These are phyloP conservation scores for Amyelois transitella DNA, from an alignment of 1,140 invertebrate genomes.

Conservation along the genomic window DNA sequence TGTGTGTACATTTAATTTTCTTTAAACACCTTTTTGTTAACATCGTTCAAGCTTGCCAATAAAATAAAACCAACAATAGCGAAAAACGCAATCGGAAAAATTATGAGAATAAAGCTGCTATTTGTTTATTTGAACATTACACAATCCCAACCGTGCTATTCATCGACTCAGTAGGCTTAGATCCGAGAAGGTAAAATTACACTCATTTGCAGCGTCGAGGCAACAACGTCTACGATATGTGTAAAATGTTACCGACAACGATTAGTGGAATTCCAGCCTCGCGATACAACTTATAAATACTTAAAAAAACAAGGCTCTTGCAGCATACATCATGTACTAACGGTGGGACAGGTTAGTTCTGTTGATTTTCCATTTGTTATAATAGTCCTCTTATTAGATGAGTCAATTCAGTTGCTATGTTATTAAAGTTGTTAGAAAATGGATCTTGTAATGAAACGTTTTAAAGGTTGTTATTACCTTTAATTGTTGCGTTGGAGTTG, in stretches of 20 bases:
- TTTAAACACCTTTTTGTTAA: too few relatives aligned
- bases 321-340: slow-evolving; percentile 46
- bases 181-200: slow-evolving; percentile 42
- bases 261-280: slow-evolving; percentile 66
- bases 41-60: too few relatives aligned
- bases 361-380: slow-evolving; percentile 56
- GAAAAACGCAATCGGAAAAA: too few relatives aligned
- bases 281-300: slow-evolving; percentile 58
- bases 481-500: background rate
- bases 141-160: background rate
- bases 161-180: slow-evolving; percentile 5
- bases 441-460: background rate
- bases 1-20: too few relatives aligned
- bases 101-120: too few relatives aligned
- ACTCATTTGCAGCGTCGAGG: slow-evolving; percentile 47
- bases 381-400: slow-evolving; percentile 17
- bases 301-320: slow-evolving; percentile 65
- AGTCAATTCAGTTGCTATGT: background rate
- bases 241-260: slow-evolving; percentile 59
- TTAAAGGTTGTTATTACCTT: background rate
- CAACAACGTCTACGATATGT: slow-evolving; percentile 45
- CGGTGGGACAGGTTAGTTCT: slow-evolving; percentile 30
- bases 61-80: too few relatives aligned
- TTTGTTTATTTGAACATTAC: too few relatives aligned
- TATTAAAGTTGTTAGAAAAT: too few relatives aligned